Evolutionary conservation across 2,113 vertebrate genomes (phyloP).

Genomic region (Corynorhinus townsendii): DNA sequence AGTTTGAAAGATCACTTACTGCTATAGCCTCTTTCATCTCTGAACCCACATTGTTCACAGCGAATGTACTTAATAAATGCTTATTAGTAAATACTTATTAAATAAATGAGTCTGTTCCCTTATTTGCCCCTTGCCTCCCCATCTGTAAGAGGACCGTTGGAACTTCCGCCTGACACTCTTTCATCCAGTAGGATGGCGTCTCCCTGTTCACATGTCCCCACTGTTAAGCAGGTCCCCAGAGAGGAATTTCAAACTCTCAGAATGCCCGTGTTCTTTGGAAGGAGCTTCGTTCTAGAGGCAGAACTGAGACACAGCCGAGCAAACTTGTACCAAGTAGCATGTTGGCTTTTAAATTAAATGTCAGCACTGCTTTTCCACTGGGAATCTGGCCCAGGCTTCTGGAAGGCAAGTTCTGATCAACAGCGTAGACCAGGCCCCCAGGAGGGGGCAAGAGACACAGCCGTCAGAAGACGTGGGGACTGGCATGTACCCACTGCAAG

Average conservation of each 20-base stretch:
- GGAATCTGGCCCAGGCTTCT: slow-evolving; percentile 63
- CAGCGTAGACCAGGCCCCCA: not conserved
- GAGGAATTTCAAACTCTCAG: slow-evolving; percentile 18
- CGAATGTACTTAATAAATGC: not conserved
- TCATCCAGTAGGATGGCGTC: not conserved
- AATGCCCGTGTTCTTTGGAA: slow-evolving; percentile 47
- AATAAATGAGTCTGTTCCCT: not conserved
- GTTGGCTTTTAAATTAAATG: slow-evolving; percentile 79
- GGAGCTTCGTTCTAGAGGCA: slow-evolving; percentile 46
- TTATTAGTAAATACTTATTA: not conserved
- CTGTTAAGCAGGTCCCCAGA: slow-evolving; percentile 31
- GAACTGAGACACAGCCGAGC: slow-evolving; percentile 59
- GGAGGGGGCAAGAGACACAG: slow-evolving; percentile 33
- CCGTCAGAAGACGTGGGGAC: not conserved
- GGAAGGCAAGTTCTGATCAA: slow-evolving; percentile 38
- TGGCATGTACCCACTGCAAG: no score
- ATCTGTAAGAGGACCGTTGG: not conserved
- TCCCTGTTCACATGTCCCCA: not conserved
- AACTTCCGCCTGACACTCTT: not conserved
- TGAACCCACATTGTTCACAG: not conserved
- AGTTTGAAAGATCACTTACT: not conserved
- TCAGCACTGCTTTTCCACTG: slow-evolving; percentile 71
- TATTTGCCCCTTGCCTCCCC: not conserved
- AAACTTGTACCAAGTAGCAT: slow-evolving; percentile 68
- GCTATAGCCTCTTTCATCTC: not conserved